These are phyloP conservation scores for Andrena bucephala DNA, from an alignment of 2,888 invertebrate species.

Conservation along the genomic window DNA sequence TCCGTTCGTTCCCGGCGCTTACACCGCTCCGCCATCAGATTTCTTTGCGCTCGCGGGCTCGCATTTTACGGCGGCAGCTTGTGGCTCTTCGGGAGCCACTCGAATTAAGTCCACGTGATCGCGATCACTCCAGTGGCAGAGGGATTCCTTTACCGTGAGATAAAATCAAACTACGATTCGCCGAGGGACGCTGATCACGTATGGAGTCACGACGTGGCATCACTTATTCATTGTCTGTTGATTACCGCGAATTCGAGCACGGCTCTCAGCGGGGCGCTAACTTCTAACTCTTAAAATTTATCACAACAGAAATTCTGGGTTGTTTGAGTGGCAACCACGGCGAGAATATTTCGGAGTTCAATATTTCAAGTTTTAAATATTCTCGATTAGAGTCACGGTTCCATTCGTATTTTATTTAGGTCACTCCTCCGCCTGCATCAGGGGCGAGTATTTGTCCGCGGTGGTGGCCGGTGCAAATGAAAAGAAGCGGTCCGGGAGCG, in stretches of 20 bases:
- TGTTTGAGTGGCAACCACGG: neutral
- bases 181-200: neutral
- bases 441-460: conserved; percentile 2
- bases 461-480: conserved; percentile 28
- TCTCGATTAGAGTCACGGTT: neutral
- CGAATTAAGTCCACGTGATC: conserved; percentile 25
- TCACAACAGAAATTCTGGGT: neutral
- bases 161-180: conserved; percentile 2
- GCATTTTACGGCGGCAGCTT: conserved; percentile 55
- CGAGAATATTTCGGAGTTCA: neutral
- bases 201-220: neutral
- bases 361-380: neutral
- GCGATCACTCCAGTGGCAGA: neutral
- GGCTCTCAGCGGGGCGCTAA: neutral
- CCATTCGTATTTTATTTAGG: conserved; percentile 3
- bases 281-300: neutral
- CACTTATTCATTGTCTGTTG: conserved; percentile 2
- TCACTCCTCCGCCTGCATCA: neutral
- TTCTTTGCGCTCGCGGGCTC: conserved; percentile 25
- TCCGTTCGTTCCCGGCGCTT: conserved; percentile 49
- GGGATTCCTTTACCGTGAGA: neutral
- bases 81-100: conserved; percentile 7
- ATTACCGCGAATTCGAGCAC: neutral
- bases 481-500: conserved; percentile 22
- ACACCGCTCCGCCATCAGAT: conserved; percentile 19